A percentile compares a stretch with the other conserved stretches of the same genome.
Conservation (phyloP, 1,140 invertebrate genomes). For the Vanessa tameamea region DNA sequence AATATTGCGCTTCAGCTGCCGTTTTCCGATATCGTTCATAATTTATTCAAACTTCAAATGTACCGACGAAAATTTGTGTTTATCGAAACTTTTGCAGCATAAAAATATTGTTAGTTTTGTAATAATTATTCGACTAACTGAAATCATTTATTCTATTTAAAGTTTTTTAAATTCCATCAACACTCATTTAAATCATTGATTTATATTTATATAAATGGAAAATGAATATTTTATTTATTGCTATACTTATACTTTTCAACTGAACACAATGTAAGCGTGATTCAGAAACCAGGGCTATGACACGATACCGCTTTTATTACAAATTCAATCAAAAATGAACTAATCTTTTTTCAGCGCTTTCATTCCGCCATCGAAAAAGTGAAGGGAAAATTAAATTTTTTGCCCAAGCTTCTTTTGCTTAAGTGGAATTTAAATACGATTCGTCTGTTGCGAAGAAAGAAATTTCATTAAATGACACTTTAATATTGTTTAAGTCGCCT, state of each 20-base stretch:
- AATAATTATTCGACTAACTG: neutral
- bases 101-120: neutral
- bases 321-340: neutral
- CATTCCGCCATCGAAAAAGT: neutral
- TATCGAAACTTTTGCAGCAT: slow-evolving; percentile 1
- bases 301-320: neutral
- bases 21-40: slow-evolving; percentile 17
- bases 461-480: slow-evolving; percentile 36
- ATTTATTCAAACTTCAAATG: slow-evolving; percentile 6
- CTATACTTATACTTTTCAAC: too few relatives aligned
- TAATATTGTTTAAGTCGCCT: slow-evolving; percentile 26
- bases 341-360: neutral
- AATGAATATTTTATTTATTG: too few relatives aligned
- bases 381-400: slow-evolving; percentile 6
- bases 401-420: slow-evolving; percentile 4
- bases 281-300: too few relatives aligned
- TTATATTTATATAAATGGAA: too few relatives aligned
- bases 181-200: too few relatives aligned
- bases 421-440: slow-evolving; percentile 28
- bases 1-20: neutral
- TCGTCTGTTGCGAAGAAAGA: slow-evolving; percentile 25
- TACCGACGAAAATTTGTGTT: neutral
- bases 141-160: neutral
- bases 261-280: too few relatives aligned
- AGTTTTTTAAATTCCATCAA: too few relatives aligned